Conservation (phyloP, 1,140 invertebrate species). For the Prorops nasuta region DNA sequence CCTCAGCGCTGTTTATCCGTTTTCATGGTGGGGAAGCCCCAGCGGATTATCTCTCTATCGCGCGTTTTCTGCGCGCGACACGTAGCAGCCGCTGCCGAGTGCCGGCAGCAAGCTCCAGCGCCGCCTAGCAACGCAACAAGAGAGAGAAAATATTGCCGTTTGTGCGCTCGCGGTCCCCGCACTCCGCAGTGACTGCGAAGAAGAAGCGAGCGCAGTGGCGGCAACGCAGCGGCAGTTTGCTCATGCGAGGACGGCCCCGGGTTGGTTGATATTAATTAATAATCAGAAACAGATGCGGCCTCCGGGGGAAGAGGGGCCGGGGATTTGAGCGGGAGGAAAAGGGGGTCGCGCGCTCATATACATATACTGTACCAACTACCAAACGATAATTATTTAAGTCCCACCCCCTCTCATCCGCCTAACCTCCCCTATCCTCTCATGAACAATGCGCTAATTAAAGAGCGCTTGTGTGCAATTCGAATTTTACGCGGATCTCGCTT, state of each 20-base stretch:
- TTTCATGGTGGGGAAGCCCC: too few species aligned
- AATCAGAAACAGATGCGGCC: slow-evolving; percentile 55
- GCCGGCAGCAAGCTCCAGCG: too few species aligned
- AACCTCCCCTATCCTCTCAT: not conserved
- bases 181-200: too few species aligned
- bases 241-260: slow-evolving; percentile 38
- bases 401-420: slow-evolving; percentile 15
- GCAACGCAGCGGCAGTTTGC: too few species aligned
- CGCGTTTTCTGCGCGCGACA: slow-evolving; percentile 10
- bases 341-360: too few species aligned
- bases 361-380: slow-evolving; percentile 29
- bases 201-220: too few species aligned
- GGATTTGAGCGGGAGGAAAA: not conserved
- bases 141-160: too few species aligned
- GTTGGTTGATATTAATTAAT: slow-evolving; percentile 54
- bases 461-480: slow-evolving; percentile 31
- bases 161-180: too few species aligned
- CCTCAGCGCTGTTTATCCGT: too few species aligned
- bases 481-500: slow-evolving; percentile 39
- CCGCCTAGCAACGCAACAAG: too few species aligned
- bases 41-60: not conserved
- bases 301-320: slow-evolving; percentile 7
- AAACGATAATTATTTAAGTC: slow-evolving; percentile 51
- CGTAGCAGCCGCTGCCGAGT: too few species aligned
- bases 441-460: slow-evolving; percentile 43